Percentiles rank a stretch among this genome's conserved stretches.
Conservation (phyloP, 2,797 vertebrate genomes). For the Macropus fuliginosus region DNA sequence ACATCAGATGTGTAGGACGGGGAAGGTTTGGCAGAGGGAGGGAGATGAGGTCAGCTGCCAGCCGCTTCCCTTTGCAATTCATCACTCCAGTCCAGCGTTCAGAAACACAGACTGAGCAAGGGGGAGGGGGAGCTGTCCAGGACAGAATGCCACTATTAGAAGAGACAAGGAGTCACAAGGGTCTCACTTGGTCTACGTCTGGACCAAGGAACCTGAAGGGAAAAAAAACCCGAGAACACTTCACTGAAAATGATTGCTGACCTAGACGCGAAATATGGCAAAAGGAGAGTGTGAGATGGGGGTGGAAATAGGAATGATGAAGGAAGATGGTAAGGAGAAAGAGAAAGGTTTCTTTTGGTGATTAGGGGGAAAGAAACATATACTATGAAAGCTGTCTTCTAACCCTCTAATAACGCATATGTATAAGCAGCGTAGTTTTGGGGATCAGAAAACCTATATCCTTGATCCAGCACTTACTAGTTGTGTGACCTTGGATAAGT, state of each 20-base stretch:
- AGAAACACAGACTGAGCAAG: neutral
- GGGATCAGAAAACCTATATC: neutral
- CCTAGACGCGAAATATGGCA: neutral
- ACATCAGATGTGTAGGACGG: neutral
- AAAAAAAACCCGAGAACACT: neutral
- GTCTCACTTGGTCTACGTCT: neutral
- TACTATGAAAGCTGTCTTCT: neutral
- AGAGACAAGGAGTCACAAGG: neutral
- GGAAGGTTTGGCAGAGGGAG: neutral
- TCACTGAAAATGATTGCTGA: neutral
- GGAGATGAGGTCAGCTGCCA: neutral
- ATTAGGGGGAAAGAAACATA: neutral
- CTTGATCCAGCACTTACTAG: neutral
- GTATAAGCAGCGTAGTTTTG: neutral
- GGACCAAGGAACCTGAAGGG: neutral
- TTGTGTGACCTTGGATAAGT: neutral
- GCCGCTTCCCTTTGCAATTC: neutral
- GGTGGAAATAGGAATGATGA: neutral
- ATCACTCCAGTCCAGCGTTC: accelerated
- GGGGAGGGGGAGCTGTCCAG: neutral
- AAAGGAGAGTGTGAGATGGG: neutral
- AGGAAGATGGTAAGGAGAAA: neutral
- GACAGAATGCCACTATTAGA: neutral
- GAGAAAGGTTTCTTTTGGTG: neutral
- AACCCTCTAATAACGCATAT: neutral